Evolutionary conservation across 2,888 invertebrate species (phyloP), one percentile per base, ranked within the genome.

Genomic region (Drosophila affinis): DNA sequence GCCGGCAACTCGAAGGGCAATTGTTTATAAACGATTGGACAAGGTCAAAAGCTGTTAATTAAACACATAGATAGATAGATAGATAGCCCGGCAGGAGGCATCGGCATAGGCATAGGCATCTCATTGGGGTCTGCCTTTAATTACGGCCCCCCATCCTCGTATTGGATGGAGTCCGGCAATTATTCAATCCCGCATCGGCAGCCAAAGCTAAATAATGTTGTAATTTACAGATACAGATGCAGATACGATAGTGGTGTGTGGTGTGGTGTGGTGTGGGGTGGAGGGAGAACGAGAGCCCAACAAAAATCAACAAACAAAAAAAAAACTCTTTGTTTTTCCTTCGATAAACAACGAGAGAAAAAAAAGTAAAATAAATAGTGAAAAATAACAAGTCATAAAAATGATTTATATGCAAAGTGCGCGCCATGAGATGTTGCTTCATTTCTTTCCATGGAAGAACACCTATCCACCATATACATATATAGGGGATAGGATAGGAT

Each of bases 331-430:
- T 72, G 70, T 69, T 76, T 67, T 73, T 72, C 72, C 39, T 52
- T 52, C 85, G 67, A 79, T 75, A 85, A 82, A 82, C 80, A 87
- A 82, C 78, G 73, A 70, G 75, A 70, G 75, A 32, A 47, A 49
- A 55, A 84, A 81, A 71, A 83, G 75, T 47, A 73, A 88, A 79
- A 87, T 81, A 87, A 89, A 87, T 77, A 82, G 82, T 82, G 81
- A 88, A 88, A 87, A 85, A 85, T 82, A 87, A 85, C 80, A 81
- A 89, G 78, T 87, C 89, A 89, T 89, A 89, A 85, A 82, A 79
- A 87, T 85, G 89, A 85, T 85, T 85, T 85, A 89, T 87, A 85
- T 87, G 86, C 88, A 87, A 87, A 85, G 89, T 85, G 79, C 81
- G 85, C 79, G 65, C 72, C 74, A 56, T 62, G 70, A 80, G 75